Percentiles rank a stretch among this genome's conserved stretches.
Evolutionary conservation across 2,797 vertebrate genomes (phyloP).

Genomic region (Fratercula arctica): DNA sequence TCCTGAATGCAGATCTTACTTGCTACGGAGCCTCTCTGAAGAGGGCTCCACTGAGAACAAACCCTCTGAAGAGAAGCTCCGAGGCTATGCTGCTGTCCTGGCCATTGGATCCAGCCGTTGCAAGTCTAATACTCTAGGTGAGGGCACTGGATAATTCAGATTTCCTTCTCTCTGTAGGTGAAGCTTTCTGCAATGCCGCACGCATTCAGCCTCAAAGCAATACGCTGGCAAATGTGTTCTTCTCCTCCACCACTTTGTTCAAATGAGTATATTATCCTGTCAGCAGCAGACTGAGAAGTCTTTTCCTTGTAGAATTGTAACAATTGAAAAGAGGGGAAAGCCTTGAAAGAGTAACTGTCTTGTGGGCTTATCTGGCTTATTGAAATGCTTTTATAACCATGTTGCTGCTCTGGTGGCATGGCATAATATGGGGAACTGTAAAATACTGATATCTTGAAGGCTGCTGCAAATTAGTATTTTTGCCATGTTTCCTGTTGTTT

Average conservation of each 20-base stretch:
- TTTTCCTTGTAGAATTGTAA: background rate
- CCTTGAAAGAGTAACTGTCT: background rate
- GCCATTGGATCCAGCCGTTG: constrained; percentile 92
- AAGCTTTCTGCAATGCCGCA: background rate
- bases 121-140: constrained; percentile 94
- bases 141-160: background rate
- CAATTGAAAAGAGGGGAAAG: background rate
- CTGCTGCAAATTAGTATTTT: background rate
- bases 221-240: background rate
- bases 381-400: background rate
- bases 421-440: background rate
- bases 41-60: constrained; percentile 85
- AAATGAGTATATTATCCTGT: background rate
- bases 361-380: background rate
- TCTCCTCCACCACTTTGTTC: background rate
- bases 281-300: background rate
- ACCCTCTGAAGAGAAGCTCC: constrained; percentile 87
- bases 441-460: background rate
- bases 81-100: constrained; percentile 92
- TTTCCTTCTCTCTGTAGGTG: background rate
- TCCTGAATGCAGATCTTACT: constrained; percentile 84
- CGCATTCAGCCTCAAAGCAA: background rate
- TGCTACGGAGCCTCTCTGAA: constrained; percentile 91
- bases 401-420: background rate
- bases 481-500: background rate